Evolutionary conservation across 2,888 invertebrate genomes (phyloP), one percentile per base, ranked within the genome.

Genomic region (Agonum fuliginosum): DNA sequence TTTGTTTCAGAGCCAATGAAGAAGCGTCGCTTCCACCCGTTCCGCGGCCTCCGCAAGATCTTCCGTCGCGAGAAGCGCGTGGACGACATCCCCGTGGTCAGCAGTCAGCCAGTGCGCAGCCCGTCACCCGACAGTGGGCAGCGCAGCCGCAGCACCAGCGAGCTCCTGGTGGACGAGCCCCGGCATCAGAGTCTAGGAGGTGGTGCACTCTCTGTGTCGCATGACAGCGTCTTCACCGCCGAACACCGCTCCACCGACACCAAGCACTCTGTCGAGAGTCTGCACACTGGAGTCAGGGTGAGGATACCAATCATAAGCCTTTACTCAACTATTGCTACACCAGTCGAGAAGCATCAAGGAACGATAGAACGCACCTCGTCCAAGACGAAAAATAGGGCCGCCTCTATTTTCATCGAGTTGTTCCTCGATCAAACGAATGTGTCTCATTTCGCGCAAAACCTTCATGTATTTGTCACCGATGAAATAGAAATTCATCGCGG

Each of bases 211-310:
- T 96, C 96, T 79, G 94, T 96, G 83, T 96, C 96, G 19, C 96
- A 96, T 87, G 96, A 97, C 89, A 96, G 96, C 81, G 94, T 97
- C 83, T 97, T 97, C 89, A 94, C 95, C 73, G 95, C 94, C 84
- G 77, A 77, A 30, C 70, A 69, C 14, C 51, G 67, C n/a, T 54
- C 54, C 17, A 75, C 75, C 14, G 87, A 91, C 78, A 90, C 89
- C 81, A 86, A 86, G 19, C 86, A 86, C n/a, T n/a, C n/a, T n/a
- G n/a, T n/a, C n/a, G n/a, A n/a, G 10, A 77, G 70, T 69, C 69
- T 70, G 5, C 69, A 77, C 8, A 69, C 77, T 12, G 58, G 70
- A 4, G 77, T 77, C 8, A 69, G 70, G 43, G 77, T 77, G 10
- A 72, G 54, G n/a, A n/a, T n/a, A n/a, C n/a, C n/a, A n/a, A n/a